phyloP scores from a whole-genome alignment of 2,797 vertebrate genomes.

The Helarctos malayanus region DNA sequence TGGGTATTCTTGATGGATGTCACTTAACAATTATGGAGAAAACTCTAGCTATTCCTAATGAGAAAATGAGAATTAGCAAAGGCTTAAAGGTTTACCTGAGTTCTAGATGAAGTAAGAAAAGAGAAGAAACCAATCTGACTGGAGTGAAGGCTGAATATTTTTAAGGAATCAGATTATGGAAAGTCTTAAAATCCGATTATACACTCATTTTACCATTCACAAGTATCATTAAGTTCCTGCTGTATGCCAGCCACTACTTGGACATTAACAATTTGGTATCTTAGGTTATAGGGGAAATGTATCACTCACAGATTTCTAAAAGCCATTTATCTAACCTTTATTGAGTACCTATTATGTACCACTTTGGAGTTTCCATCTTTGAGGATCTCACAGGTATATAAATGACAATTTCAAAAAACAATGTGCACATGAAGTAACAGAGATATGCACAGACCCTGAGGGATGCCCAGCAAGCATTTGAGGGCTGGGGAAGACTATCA shows the following conservation, averaged over 20 bases:
- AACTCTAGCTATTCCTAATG: neutral
- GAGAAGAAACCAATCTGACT: neutral
- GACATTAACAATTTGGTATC: neutral
- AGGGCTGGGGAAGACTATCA: neutral
- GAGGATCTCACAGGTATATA: neutral
- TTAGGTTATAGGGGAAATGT: neutral
- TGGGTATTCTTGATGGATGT: neutral
- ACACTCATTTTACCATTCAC: neutral
- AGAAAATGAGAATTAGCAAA: conserved; percentile 1
- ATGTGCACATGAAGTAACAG: neutral
- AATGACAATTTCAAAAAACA: conserved; percentile 18
- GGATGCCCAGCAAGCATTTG: neutral
- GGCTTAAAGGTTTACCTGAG: neutral
- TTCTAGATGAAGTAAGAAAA: neutral
- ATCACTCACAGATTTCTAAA: neutral
- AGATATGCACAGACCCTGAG: neutral
- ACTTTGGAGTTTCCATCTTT: conserved; percentile 1
- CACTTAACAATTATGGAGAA: neutral
- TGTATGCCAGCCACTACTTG: neutral
- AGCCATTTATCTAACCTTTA: neutral
- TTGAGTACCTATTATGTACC: neutral
- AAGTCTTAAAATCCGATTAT: neutral
- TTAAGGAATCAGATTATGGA: neutral
- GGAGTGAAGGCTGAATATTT: neutral
- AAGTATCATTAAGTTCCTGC: conserved; percentile 11